Base-by-base conservation (phyloP, 1,140 invertebrate genomes). In the Eubasilissa regina region DNA sequence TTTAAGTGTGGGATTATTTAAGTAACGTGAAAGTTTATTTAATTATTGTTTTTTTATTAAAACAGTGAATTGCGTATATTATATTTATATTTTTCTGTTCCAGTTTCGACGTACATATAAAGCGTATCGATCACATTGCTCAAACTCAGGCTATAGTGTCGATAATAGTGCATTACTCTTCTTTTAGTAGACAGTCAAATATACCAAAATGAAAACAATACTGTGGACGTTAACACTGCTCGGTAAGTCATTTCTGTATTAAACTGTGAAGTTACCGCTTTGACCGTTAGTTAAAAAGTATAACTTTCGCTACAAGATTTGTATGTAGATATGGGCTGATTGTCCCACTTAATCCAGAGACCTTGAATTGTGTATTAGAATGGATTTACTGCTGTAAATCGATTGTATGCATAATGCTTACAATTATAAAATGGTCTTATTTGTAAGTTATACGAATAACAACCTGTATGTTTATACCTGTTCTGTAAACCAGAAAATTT, bases 61-160 rank as follows among this genome's bases (percentile, higher is more conserved):
- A 4, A 9, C 53, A 56, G 53, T 56, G 53, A 15, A 17, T 19
- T 0, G 51, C 15, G 53, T 56, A 55, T 13, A 8, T 17, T 15
- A 4, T 17, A 56, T n/a, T 15, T 56, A 56, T 62, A 13, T 62
- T 62, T 62, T 62, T 62, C 58, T 62, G 58, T 62, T 62, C 8
- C 58, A 62, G 58, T 62, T 62, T 8, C 58, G 25, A 62, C 25
- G 25, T 19, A 10, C 19, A 62, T 62, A 35, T 62, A 35, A 62
- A 7, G 17, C 25, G 9, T 62, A 62, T 62, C 11, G 17, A 62
- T 62, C 25, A 35, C 6, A 1, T 35, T 35, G 25, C 25, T 35
- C 25, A 35, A 6, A 6, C 25, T 35, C 58, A 25, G 58, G 19
- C 17, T 62, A 25, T 62, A 62, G 58, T 62, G 58, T 62, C 25